Evolutionary conservation across 2,797 vertebrate species (phyloP).

Genomic region (Phrynocephalus guinanensis): DNA sequence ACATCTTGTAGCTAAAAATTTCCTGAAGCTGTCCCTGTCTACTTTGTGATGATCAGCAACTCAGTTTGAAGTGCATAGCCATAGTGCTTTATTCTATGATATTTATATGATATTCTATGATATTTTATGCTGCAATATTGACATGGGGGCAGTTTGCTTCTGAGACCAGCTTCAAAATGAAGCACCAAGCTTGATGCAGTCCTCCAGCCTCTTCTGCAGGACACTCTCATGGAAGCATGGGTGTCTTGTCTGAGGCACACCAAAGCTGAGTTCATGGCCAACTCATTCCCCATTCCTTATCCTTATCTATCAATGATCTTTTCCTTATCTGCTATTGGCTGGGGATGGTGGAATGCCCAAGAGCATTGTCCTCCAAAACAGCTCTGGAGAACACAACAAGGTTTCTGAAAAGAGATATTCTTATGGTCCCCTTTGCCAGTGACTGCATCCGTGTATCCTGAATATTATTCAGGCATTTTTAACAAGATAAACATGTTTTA

Average conservation of each 20-base stretch:
- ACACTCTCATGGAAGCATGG: background rate
- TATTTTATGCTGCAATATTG: background rate
- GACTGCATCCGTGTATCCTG: background rate
- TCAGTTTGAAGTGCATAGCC: background rate
- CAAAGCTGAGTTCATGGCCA: background rate
- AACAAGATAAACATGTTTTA: too few species aligned
- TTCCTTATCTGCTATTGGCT: background rate
- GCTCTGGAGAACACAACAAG: background rate
- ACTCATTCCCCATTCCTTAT: background rate
- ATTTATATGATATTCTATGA: background rate
- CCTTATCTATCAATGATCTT: background rate
- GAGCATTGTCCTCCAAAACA: background rate
- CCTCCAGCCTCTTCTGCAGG: too few species aligned
- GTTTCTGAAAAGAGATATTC: background rate
- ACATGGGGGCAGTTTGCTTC: background rate
- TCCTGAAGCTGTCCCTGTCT: background rate
- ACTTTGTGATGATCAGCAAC: background rate
- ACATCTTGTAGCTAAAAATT: background rate
- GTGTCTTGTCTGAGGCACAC: background rate
- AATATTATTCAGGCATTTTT: background rate
- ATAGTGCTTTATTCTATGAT: background rate
- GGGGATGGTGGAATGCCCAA: background rate
- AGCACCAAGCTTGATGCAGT: background rate
- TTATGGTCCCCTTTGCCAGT: background rate
- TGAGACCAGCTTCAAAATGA: background rate